A percentile compares a stretch with the other conserved stretches of the same genome.
Evolutionary conservation across 2,888 invertebrate genomes (phyloP).

Genomic region (Augochlorella aurata): DNA sequence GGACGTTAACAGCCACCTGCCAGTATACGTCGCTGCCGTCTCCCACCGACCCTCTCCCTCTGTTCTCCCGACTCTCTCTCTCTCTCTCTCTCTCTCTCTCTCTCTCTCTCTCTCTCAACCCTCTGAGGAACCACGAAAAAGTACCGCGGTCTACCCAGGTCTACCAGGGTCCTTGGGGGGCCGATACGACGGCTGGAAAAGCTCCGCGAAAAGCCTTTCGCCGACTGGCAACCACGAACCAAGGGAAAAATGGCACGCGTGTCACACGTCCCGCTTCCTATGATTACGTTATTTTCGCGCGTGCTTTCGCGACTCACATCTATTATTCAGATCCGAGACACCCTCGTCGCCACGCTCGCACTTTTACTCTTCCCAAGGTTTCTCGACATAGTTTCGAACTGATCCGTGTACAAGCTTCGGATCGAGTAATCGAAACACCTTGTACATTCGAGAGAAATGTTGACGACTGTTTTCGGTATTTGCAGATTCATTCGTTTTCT

Average conservation of each 20-base stretch:
- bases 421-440: neutral
- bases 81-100: neutral
- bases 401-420: neutral
- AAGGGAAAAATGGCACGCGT: constrained; percentile 63
- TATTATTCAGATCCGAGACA: constrained; percentile 72
- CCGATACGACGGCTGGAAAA: constrained; percentile 42
- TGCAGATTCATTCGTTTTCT: too few species aligned
- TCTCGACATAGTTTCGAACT: constrained; percentile 7
- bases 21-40: constrained; percentile 46
- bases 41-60: constrained; percentile 17
- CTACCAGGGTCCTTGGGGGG: constrained; percentile 34
- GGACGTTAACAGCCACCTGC: constrained; percentile 72
- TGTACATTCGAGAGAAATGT: too few species aligned
- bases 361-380: neutral
- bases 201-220: constrained; percentile 63
- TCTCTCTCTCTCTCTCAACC: constrained; percentile 17
- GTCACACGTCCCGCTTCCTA: constrained; percentile 74
- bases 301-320: constrained; percentile 66
- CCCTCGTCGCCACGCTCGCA: constrained; percentile 2
- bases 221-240: constrained; percentile 3
- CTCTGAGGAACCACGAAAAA: constrained; percentile 27
- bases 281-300: constrained; percentile 78
- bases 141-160: constrained; percentile 29
- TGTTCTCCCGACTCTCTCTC: neutral
- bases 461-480: too few species aligned